Evolutionary conservation across 1,140 invertebrate genomes (phyloP), one percentile per base, ranked within the genome.

Genomic region (Diprion similis): DNA sequence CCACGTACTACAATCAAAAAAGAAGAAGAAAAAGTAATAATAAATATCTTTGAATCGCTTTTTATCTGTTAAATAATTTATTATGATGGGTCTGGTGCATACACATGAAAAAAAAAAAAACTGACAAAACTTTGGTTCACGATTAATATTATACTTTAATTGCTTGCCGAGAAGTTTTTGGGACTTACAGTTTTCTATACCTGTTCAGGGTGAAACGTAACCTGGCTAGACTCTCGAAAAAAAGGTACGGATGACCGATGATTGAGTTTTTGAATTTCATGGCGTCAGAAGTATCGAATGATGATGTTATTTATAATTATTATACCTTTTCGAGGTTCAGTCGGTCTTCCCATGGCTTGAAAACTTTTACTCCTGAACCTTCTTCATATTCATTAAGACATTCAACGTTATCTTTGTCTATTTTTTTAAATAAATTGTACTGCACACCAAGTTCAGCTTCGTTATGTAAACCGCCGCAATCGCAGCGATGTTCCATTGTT

Each of bases 321-420:
- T 84, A 84, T 88, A 97, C 96, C 84, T 93, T 90, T 73, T 91
- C 91, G 81, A 89, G 91, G 82, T 96, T 92, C 37, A 96, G 85
- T 77, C 97, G 89, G 68, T 96, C 91, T 81, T 98, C 95, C 94
- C 97, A 99, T 0, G 95, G 90, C 87, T 98, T 98, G 80, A 99
- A 99, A 10, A 99, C 93, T 47, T 88, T 89, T 88, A 94, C 95
- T 66, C 96, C 97, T 46, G 95, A 94, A 51, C 94, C 95, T 82
- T 98, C 96, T 47, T 90, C 85, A 37, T 88, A 78, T 89, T 99
- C 97, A 86, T 99, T 99, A 1, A 99, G 87, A 88, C 97, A 98
- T 83, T 97, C 91, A 3, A 98, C 86, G 85, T 96, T 96, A n/a
- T 93, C 91, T 76, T 91, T 91, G 86, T 98, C 95, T 79, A 99